Evolutionary conservation across 2,888 invertebrate genomes (phyloP), one percentile per base, ranked within the genome.

Genomic region (Tipula unca): DNA sequence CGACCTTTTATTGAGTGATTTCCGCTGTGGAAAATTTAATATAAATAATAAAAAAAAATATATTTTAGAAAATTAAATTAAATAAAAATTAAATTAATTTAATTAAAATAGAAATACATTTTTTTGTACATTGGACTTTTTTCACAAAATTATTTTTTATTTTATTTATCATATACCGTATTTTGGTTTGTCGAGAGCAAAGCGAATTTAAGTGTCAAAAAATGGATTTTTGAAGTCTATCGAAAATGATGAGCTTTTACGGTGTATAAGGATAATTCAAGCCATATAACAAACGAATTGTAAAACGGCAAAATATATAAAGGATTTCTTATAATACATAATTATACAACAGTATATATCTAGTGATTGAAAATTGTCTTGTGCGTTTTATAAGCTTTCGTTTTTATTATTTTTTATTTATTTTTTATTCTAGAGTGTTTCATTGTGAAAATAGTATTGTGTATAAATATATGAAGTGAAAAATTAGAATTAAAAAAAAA

Each of bases 1-100:
- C 69, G 69, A 69, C 69, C 69, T 25, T 69, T 69, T 69, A 69
- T 69, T 69, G 69, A 69, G 69, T 69, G 69, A 69, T 69, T 69
- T 69, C 69, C 69, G 69, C 69, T 69, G 69, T 69, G 25, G 69
- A 25, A 69, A 13, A 25, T 69, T 69, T 69, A 25, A 25, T 69
- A 69, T 25, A 69, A 48, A 48, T 48, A 17, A 48, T 17, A 17
- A 48, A 48, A 69, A n/a, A 48, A 48, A 48, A 48, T 39, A 5
- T 39, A 6, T 39, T 20, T 48, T 48, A n/a, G n/a, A n/a, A n/a
- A n/a, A n/a, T 17, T 48, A n/a, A 48, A 17, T 48, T 48, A 17
- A n/a, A 8, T 6, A 25, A 69, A 25, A 25, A 69, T n/a, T 1
- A 69, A 69, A 5, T n/a, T 48, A 17, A 0, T 32, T 32, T 32